Base-by-base conservation (phyloP, 2,888 invertebrate species). In the Drosophila vallismaia region DNA sequence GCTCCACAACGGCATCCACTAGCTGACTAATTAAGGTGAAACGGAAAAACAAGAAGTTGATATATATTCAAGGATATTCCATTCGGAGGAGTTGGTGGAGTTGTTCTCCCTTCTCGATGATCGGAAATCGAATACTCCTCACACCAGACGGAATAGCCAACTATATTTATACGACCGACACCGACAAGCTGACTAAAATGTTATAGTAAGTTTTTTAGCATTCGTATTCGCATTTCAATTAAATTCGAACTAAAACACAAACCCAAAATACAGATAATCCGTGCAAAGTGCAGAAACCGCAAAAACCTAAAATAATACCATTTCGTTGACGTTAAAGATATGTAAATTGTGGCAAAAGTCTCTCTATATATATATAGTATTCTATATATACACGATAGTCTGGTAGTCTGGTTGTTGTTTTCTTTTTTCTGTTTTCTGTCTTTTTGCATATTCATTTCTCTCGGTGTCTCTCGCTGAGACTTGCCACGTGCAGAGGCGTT, bases 361-460 rank as follows among this genome's bases (percentile, higher is more conserved):
- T 26, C 36, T 12, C 38, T 19, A 54, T 12, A 38, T 26, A 51
- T 19, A 54, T 12, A 38, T 26, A 19, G 0, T 29, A 2, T 9
- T 19, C 19, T 19, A 19, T 19, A 19, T 19, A 19, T 19, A 19
- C 19, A 2, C 19, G 19, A 19, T 19, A 19, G 19, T 42, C 1
- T 28, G 12, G n/a, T 29, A 3, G 14, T 64, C n/a, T 48, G 29
- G 44, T 44, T 58, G 58, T 50, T 38, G 38, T n/a, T 36, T 50
- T 31, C 10, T 40, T 29, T 54, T 19, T 54, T n/a, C n/a, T n/a
- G n/a, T n/a, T n/a, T 36, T 29, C 19, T 19, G 19, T 19, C 19
- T 42, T 36, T 66, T 66, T 63, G 63, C 63, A 63, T 63, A 52
- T 52, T 63, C 33, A 63, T 51, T 63, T 51, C n/a, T 63, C 44